Conservation (phyloP, 2,113 vertebrate genomes). For the Oreocharis arfaki region DNA sequence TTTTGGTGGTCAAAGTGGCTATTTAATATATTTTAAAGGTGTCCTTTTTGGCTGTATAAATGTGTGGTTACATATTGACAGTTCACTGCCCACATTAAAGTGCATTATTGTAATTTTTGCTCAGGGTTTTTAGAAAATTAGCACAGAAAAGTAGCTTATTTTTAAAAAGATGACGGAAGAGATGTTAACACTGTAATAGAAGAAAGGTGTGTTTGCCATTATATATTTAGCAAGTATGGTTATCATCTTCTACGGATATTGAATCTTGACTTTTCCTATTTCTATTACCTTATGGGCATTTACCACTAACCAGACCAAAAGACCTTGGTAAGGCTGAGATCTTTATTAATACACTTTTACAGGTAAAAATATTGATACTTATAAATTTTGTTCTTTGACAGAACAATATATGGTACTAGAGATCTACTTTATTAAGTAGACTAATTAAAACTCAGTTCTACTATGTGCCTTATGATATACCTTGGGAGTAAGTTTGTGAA, state of each 20-base stretch:
- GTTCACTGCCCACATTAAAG: conserved; percentile 92
- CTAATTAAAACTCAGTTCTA: conserved; percentile 98
- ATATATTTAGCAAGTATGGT: conserved; percentile 81
- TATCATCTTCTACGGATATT: conserved; percentile 78
- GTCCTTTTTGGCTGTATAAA: conserved; percentile 76
- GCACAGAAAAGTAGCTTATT: conserved; percentile 86
- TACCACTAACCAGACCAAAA: conserved; percentile 98
- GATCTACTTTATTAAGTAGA: conserved; percentile 95
- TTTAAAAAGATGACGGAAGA: conserved; percentile 80
- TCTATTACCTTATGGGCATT: conserved; percentile 89
- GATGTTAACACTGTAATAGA: conserved; percentile 82
- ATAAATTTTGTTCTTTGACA: conserved; percentile 94
- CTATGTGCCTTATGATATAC: conserved; percentile 99
- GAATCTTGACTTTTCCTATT: conserved; percentile 84
- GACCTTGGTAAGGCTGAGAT: conserved; percentile 88
- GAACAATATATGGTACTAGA: conserved; percentile 95
- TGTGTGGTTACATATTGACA: conserved; percentile 86
- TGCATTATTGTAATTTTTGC: conserved; percentile 96
- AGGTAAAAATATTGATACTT: conserved; percentile 88
- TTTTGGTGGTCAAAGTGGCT: conserved; percentile 71
- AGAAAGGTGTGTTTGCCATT: conserved; percentile 78
- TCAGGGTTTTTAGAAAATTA: conserved; percentile 94
- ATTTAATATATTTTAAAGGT: conserved; percentile 77
- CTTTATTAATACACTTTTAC: conserved; percentile 85
- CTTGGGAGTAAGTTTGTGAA: conserved; percentile 99